Conservation (phyloP, 2,888 invertebrate genomes). For the Hylaea fasciaria region DNA sequence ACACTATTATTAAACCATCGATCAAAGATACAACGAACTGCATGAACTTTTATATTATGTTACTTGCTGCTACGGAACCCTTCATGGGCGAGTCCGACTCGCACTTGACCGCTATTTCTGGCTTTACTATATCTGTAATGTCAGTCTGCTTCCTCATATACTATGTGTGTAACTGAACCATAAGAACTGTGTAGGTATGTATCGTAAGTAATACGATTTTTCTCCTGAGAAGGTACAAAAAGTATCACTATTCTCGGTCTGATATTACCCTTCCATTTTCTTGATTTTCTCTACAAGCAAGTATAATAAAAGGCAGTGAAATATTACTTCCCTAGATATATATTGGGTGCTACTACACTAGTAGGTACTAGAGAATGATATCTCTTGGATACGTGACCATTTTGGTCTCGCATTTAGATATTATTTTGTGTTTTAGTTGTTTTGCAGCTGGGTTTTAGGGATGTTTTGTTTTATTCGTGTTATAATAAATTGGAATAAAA, state of each 20-base stretch:
- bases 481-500: background rate
- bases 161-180: too few species aligned
- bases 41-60: too few species aligned
- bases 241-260: background rate
- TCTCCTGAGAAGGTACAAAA: background rate
- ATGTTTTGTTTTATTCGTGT: background rate
- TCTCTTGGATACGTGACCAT: conserved; percentile 7
- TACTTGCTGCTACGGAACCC: too few species aligned
- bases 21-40: too few species aligned
- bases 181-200: background rate
- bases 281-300: background rate
- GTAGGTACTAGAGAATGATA: conserved; percentile 1
- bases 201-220: background rate
- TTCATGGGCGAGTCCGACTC: too few species aligned
- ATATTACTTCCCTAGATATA: conserved; percentile 7
- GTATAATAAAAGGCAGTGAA: conserved; percentile 7
- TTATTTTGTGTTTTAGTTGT: background rate
- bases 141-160: too few species aligned
- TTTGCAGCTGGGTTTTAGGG: background rate
- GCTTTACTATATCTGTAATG: too few species aligned
- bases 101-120: too few species aligned
- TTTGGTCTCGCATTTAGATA: conserved; percentile 5
- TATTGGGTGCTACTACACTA: background rate
- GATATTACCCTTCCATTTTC: conserved; percentile 1
- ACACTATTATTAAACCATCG: too few species aligned